Conservation (phyloP, 2,888 invertebrate species). For the Capitulum mitella region DNA sequence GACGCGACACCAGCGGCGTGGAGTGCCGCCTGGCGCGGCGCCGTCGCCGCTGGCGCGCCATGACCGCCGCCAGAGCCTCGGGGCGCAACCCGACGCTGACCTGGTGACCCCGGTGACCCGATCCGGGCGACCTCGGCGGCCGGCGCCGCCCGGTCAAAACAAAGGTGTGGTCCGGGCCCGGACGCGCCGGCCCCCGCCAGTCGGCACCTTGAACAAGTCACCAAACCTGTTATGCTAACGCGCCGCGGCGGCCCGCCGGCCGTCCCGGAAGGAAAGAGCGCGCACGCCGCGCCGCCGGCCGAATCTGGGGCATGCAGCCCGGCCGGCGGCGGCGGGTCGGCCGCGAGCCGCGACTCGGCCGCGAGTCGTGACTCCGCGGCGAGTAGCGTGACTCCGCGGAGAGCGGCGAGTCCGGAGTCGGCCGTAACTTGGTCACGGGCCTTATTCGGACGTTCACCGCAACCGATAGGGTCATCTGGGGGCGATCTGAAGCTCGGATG, state of each 20-base stretch:
- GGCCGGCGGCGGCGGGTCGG: too few relatives aligned
- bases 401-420: too few relatives aligned
- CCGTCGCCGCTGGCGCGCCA: too few relatives aligned
- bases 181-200: background rate
- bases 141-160: background rate
- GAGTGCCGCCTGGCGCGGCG: background rate
- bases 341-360: too few relatives aligned
- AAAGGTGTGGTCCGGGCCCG: background rate
- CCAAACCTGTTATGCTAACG: constrained; percentile 17
- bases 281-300: background rate
- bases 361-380: too few relatives aligned
- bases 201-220: background rate
- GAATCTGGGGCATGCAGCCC: background rate
- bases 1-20: background rate
- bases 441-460: too few relatives aligned
- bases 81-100: too few relatives aligned
- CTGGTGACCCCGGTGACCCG: too few relatives aligned
- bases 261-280: constrained; percentile 3
- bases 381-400: too few relatives aligned
- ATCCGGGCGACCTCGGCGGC: background rate
- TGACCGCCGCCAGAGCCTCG: background rate
- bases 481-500: too few relatives aligned
- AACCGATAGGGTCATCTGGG: too few relatives aligned
- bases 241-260: background rate
- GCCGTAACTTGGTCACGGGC: too few relatives aligned